Evolutionary conservation across 2,113 vertebrate genomes (phyloP).

Genomic region (Rousettus leschenaultii): DNA sequence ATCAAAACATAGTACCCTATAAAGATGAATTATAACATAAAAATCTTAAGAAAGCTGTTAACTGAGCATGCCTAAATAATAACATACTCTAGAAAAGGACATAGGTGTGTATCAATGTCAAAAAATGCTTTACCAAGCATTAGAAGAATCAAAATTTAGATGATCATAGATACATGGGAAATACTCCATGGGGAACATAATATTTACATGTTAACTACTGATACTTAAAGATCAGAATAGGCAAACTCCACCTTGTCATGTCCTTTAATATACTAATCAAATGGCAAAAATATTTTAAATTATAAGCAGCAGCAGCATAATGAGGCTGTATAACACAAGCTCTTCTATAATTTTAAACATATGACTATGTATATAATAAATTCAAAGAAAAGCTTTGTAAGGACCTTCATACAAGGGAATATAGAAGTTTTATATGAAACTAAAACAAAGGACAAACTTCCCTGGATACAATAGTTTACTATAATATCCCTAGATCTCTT

Average conservation of each 20-base stretch:
- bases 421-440: neutral
- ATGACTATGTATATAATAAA: neutral
- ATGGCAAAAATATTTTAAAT: slow-evolving; percentile 22
- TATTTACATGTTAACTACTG: neutral
- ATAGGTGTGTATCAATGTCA: neutral
- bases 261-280: neutral
- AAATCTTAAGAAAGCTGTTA: slow-evolving; percentile 66
- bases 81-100: neutral
- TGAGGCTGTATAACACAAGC: slow-evolving; percentile 32
- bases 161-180: neutral
- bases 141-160: slow-evolving; percentile 42
- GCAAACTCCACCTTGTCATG: neutral
- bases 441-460: slow-evolving; percentile 7
- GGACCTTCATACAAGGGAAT: neutral
- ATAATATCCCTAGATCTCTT: neutral
- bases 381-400: slow-evolving; percentile 21
- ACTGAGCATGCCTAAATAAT: slow-evolving; percentile 72
- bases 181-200: neutral
- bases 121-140: slow-evolving; percentile 25
- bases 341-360: slow-evolving; percentile 36
- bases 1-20: neutral
- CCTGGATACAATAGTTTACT: neutral
- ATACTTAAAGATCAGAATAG: slow-evolving; percentile 41
- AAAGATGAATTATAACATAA: slow-evolving; percentile 44
- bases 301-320: slow-evolving; percentile 46